Base-by-base conservation (phyloP, 2,113 vertebrate species). In the Monopterus albus region DNA sequence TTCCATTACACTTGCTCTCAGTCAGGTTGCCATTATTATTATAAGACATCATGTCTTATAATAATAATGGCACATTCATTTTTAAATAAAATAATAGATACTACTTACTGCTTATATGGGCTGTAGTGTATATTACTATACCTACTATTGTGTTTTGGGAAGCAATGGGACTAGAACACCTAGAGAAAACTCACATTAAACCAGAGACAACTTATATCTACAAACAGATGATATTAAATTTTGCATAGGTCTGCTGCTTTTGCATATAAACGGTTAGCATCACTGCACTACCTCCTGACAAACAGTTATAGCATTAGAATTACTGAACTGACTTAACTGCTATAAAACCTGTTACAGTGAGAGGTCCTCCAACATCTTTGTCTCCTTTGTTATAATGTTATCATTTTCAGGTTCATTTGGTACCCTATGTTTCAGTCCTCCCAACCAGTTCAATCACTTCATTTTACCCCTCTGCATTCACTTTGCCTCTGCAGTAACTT, bases 401-500 rank as follows among this genome's bases (percentile, higher is more conserved):
- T 71, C 0, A 6, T 51, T 55, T 35, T 18, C 28, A 31, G 52
- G 33, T 52, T 64, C 4, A 42, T 72, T 56, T 62, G 53, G 25
- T 39, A 7, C 29, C 45, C n/a, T 26, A 49, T 33, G 28, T 29
- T 61, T 63, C 49, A 39, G 18, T 35, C 20, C 55, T 55, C 36
- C 12, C 14, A 28, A 9, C 40, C 47, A 45, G 56, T 57, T 31
- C 46, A 53, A 28, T 36, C n/a, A 53, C 26, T 71, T 72, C 2
- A 31, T 55, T 59, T 65, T 43, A 50, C 46, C 28, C 29, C 35
- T 56, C 40, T 72, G 23, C 36, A 50, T 71, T 67, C 73, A 31
- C 50, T 70, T 69, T 73, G 38, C 60, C 71, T 80, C 62, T 59
- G 40, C 52, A 46, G 36, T 28, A 81, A 82, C 18, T 50, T 72